Base-by-base conservation (phyloP, 2,888 invertebrate genomes). In the Augiades crinisus region DNA sequence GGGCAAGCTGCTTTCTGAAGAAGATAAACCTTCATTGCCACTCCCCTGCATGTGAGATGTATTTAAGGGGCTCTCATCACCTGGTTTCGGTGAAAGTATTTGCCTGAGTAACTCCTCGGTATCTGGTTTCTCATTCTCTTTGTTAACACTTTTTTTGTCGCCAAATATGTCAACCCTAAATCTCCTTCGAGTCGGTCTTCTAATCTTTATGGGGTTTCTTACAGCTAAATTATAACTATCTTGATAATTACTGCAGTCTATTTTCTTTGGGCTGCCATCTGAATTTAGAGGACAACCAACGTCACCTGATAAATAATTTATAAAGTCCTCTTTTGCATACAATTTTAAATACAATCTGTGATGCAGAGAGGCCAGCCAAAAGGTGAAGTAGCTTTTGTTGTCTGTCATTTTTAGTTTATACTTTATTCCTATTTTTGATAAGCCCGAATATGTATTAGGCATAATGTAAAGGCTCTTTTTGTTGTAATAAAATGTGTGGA, bases 351-450 rank as follows among this genome's bases (percentile, higher is more conserved):
- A 95, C 74, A 95, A 92, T 71, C 94, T 93, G 71, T 95, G 95
- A 72, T 95, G 95, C 37, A 95, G 78, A n/a, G 95, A 95, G 6
- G 94, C 94, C 55, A 95, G 77, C 78, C 94, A 94, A 78, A 95
- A 95, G 53, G 94, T 92, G 68, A 94, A 95, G 69, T 93, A 94
- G 68, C 94, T 94, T 78, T 95, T 95, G 72, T 93, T 93, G 53
- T 93, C 92, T 62, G 92, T 90, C 94, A 95, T 94, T 82, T 92
- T 92, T 0, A 95, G 80, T 78, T 95, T 95, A 72, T 94, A 94
- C 78, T 94, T 95, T 53, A 91, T 85, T 34, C 91, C 90, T 61
- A 91, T 91, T 75, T 86, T 93, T 7, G 91, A 91, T 24, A 92
- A 72, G 2, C 87, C 85, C 43, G 91, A 91, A 64, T 90, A 81